Percentiles rank a stretch among this genome's conserved stretches.
phyloP scores from a whole-genome alignment of 2,113 vertebrate genomes.

The Catharus minimus region DNA sequence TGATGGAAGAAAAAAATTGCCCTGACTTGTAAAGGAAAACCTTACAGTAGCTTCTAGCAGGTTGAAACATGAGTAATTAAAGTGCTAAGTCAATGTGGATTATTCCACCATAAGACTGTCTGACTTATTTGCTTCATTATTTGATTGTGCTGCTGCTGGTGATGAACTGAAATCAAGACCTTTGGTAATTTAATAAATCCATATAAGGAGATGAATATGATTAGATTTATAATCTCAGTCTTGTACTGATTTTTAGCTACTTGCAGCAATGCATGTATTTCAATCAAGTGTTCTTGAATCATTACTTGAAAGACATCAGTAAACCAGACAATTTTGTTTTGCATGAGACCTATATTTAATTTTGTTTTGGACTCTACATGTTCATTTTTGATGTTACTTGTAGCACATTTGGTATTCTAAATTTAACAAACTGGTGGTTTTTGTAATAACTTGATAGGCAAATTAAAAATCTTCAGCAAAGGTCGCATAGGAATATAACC shows the following conservation, averaged over 20 bases:
- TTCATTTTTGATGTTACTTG: background rate
- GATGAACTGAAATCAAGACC: conserved; percentile 29
- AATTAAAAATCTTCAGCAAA: background rate
- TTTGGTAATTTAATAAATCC: conserved; percentile 40
- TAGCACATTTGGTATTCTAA: background rate
- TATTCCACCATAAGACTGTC: background rate
- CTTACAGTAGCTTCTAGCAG: background rate
- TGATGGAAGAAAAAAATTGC: fast-evolving
- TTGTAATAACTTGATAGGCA: background rate
- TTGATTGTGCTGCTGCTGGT: conserved; percentile 5
- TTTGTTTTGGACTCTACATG: background rate
- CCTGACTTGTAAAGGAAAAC: background rate
- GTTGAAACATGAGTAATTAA: conserved; percentile 13
- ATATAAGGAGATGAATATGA: background rate
- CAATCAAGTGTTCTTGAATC: background rate
- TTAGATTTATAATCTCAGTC: background rate
- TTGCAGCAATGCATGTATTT: background rate
- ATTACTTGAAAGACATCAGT: background rate
- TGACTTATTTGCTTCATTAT: conserved; percentile 38
- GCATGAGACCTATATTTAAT: background rate
- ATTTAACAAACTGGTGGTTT: background rate
- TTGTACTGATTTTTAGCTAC: conserved; percentile 8
- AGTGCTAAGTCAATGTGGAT: background rate
- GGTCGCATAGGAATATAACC: background rate
- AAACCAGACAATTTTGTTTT: background rate